Evolutionary conservation across 92 coral and sea anemone genomes (phyloP).

Genomic region (Muricea muricata): DNA sequence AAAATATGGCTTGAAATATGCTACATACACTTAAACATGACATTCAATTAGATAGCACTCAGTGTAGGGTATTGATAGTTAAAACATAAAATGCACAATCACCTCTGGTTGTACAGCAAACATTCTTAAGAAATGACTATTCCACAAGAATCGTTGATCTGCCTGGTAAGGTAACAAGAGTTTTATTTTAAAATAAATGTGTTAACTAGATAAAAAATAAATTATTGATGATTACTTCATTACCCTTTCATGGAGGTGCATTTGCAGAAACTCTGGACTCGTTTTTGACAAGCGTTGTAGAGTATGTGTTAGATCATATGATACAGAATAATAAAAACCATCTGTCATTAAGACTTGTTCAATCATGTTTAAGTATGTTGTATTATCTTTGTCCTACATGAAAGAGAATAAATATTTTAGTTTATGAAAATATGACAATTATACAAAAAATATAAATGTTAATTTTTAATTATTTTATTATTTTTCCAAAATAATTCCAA

Average conservation of each 20-base stretch:
- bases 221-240: neutral
- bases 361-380: constrained; percentile 82
- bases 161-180: constrained; percentile 66
- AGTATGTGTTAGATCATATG: constrained; percentile 95
- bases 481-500: too few relatives aligned
- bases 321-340: constrained; percentile 93
- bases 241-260: constrained; percentile 98
- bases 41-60: too few relatives aligned
- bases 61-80: neutral
- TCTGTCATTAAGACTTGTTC: constrained; percentile 88
- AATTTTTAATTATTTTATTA: too few relatives aligned
- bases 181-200: too few relatives aligned
- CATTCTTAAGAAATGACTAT: constrained; percentile 84
- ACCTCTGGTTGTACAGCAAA: constrained; percentile 98
- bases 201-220: too few relatives aligned
- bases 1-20: neutral
- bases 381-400: constrained; percentile 87
- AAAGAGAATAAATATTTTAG: too few relatives aligned
- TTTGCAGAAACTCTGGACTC: constrained; percentile 94
- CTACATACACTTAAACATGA: too few relatives aligned
- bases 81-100: neutral
- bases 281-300: constrained; percentile 89
- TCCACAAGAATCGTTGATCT: constrained; percentile 98
- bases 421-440: too few relatives aligned
- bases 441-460: too few relatives aligned